Conservation (phyloP, 1,140 invertebrate species). For the Eulimnadia texana region DNA sequence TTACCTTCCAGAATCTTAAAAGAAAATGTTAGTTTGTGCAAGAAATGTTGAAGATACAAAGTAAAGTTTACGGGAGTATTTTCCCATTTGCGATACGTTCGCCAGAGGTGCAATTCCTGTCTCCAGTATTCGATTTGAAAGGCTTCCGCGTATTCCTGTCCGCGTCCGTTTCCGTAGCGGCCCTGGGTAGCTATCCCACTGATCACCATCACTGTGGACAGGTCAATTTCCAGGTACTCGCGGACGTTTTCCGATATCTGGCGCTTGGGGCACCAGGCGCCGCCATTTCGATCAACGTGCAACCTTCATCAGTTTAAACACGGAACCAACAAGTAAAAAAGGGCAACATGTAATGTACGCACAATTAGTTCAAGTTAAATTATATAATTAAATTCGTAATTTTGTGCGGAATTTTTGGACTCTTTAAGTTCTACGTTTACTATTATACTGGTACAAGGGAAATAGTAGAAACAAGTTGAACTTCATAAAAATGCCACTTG, state of each 20-base stretch:
- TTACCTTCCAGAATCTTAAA: conserved; percentile 46
- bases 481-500: too few relatives aligned
- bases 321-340: background rate
- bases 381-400: too few relatives aligned
- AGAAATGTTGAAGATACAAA: too few relatives aligned
- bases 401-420: too few relatives aligned
- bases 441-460: too few relatives aligned
- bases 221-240: conserved; percentile 62
- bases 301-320: conserved; percentile 37
- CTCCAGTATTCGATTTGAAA: conserved; percentile 61
- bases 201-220: conserved; percentile 46
- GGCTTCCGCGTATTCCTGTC: conserved; percentile 56
- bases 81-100: conserved; percentile 34
- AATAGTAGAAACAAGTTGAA: too few relatives aligned
- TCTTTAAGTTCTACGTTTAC: too few relatives aligned
- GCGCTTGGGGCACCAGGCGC: conserved; percentile 65
- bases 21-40: too few relatives aligned
- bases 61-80: too few relatives aligned
- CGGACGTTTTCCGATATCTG: conserved; percentile 47
- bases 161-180: conserved; percentile 58
- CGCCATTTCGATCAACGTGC: conserved; percentile 53
- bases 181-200: conserved; percentile 63
- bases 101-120: conserved; percentile 43
- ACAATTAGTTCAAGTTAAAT: too few relatives aligned
- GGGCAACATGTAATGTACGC: background rate